Evolutionary conservation across 2,113 vertebrate genomes (phyloP).

Genomic region (Lanius collurio): DNA sequence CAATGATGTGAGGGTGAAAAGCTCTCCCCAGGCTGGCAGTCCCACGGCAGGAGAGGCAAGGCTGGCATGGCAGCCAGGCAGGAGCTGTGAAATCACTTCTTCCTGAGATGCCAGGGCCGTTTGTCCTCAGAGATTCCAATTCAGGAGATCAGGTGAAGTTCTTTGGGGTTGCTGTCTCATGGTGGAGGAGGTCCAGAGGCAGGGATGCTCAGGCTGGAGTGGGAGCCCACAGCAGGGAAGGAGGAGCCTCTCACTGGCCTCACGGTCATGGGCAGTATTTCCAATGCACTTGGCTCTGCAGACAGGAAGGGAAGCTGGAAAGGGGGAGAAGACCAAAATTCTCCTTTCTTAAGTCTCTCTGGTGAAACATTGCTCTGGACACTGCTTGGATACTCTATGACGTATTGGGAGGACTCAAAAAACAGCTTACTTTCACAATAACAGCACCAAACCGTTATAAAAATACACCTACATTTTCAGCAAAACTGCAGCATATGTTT

Average conservation of each 20-base stretch:
- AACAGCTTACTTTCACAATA: neutral
- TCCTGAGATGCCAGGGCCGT: neutral
- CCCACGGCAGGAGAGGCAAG: neutral
- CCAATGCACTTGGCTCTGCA: neutral
- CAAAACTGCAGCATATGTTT: neutral
- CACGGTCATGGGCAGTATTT: neutral
- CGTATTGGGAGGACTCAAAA: neutral
- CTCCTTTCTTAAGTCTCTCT: neutral
- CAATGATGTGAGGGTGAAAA: neutral
- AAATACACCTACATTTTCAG: neutral
- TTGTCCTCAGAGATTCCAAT: rapidly evolving
- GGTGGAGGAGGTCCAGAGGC: neutral
- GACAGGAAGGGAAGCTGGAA: neutral
- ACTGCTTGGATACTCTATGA: neutral
- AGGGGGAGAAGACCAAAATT: neutral
- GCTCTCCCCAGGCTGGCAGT: neutral
- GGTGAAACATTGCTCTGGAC: neutral
- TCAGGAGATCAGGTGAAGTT: neutral
- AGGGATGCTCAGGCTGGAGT: neutral
- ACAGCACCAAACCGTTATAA: neutral
- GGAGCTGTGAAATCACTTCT: neutral
- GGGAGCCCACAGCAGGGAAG: neutral
- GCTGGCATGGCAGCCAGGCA: neutral
- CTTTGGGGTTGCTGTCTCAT: neutral
- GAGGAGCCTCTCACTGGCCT: neutral